phyloP scores from a whole-genome alignment of 2,888 invertebrate genomes.

The Pogonocherus hispidulus region DNA sequence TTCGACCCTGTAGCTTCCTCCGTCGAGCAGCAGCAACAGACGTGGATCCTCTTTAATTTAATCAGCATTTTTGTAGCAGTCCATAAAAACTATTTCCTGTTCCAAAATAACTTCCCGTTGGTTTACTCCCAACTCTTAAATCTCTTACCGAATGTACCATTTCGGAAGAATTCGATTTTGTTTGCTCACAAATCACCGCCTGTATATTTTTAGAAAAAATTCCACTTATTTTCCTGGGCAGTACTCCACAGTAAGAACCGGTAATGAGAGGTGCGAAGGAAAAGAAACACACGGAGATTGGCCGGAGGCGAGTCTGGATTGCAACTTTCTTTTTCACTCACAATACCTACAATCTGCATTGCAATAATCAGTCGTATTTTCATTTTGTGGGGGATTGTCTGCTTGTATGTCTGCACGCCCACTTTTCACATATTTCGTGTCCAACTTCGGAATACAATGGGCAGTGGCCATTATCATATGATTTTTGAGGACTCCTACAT shows the following conservation, averaged over 20 bases:
- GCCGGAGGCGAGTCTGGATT: constrained; percentile 13
- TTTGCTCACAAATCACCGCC: constrained; percentile 26
- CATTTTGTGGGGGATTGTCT: too few species aligned
- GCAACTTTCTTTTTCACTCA: constrained; percentile 37
- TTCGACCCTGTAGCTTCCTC: too few species aligned
- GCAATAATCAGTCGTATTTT: too few species aligned
- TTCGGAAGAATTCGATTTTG: constrained; percentile 26
- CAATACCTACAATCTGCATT: too few species aligned
- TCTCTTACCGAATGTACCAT: constrained; percentile 11
- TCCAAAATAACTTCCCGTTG: constrained; percentile 23
- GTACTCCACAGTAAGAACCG: constrained; percentile 16
- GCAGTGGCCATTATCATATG: too few species aligned
- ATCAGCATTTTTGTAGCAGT: constrained; percentile 9
- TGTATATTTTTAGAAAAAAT: constrained; percentile 31
- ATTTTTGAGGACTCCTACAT: too few species aligned
- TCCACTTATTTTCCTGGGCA: constrained; percentile 24
- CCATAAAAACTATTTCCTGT: constrained; percentile 17
- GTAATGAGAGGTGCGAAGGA: constrained; percentile 29
- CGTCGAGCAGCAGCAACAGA: not conserved
- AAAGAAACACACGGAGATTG: constrained; percentile 26
- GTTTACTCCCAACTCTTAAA: too few species aligned
- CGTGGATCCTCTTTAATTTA: not conserved
- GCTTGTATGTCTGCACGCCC: constrained; percentile 24
- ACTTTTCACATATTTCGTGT: not conserved
- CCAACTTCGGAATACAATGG: too few species aligned